Evolutionary conservation across 2,888 invertebrate genomes (phyloP).

Genomic region (Luffia ferchaultella): DNA sequence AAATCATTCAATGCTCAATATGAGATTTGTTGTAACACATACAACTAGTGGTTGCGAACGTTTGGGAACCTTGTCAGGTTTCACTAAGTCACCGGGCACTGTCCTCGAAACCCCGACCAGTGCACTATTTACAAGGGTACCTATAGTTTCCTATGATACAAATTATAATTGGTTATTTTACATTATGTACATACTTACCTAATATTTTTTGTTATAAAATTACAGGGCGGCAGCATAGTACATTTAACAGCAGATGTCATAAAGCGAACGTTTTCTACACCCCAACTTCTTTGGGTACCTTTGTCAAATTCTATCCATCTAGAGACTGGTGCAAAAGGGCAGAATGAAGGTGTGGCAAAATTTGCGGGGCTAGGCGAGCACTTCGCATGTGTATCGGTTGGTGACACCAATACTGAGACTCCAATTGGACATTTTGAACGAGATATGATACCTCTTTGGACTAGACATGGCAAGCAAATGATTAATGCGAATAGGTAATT

Average conservation of each 20-base stretch:
- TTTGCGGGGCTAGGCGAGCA: conserved; percentile 72
- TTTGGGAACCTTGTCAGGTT: conserved; percentile 69
- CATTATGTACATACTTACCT: conserved; percentile 6
- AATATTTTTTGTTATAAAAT: conserved; percentile 10
- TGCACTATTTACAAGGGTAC: conserved; percentile 78
- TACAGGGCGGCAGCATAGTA: conserved; percentile 82
- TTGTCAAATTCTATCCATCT: conserved; percentile 73
- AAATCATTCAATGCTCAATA: conserved; percentile 29
- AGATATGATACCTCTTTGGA: conserved; percentile 78
- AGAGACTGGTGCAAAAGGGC: conserved; percentile 70
- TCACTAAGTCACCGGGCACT: conserved; percentile 62
- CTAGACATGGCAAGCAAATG: conserved; percentile 76
- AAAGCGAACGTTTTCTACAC: conserved; percentile 66
- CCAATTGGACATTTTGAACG: conserved; percentile 78
- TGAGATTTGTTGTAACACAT: conserved; percentile 76
- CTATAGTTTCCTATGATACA: conserved; percentile 7
- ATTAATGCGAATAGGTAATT: conserved; percentile 67
- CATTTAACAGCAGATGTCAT: conserved; percentile 83
- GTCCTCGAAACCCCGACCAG: conserved; percentile 77
- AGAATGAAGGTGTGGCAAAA: conserved; percentile 70
- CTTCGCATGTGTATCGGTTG: conserved; percentile 62
- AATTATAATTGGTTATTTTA: not conserved
- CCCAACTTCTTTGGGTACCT: conserved; percentile 75
- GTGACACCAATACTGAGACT: conserved; percentile 74
- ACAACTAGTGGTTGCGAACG: conserved; percentile 69